Percentiles rank a stretch among this genome's conserved stretches.
Conservation (phyloP, 2,113 vertebrate species). For the Donacobius atricapilla region DNA sequence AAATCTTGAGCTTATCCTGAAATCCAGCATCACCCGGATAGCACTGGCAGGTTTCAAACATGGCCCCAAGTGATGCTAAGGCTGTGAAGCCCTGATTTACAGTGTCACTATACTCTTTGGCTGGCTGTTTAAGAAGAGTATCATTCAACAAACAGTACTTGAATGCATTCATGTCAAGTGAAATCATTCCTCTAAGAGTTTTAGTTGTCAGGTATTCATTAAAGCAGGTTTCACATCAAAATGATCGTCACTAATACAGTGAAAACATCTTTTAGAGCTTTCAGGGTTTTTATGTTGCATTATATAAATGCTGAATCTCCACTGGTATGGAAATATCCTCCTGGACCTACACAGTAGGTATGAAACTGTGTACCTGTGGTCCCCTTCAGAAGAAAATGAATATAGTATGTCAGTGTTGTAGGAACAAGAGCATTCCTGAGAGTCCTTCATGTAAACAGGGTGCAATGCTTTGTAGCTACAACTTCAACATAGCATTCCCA, state of each 20-base stretch:
- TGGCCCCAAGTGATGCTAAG: not conserved
- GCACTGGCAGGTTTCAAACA: fast-evolving
- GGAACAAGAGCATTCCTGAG: not conserved
- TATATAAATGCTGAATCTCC: not conserved
- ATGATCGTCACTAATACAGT: constrained; percentile 72
- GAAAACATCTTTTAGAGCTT: constrained; percentile 66
- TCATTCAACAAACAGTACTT: constrained; percentile 66
- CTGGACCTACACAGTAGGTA: not conserved
- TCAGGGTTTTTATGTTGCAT: not conserved
- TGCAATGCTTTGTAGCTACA: not conserved
- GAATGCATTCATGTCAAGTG: constrained; percentile 68
- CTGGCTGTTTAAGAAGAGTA: constrained; percentile 56
- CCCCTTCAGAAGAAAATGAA: not conserved
- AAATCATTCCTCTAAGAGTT: constrained; percentile 69
- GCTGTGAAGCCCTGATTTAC: not conserved
- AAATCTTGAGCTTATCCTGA: not conserved
- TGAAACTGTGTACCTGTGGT: not conserved
- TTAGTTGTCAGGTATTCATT: constrained; percentile 80
- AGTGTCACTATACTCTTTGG: constrained; percentile 28
- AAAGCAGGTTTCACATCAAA: constrained; percentile 71
- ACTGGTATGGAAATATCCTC: not conserved
- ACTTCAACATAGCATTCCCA: not conserved
- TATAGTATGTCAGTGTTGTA: fast-evolving
- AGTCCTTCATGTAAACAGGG: not conserved
- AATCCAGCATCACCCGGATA: not conserved